Conservation (phyloP, 2,113 vertebrate species). For the Pluvialis apricaria region DNA sequence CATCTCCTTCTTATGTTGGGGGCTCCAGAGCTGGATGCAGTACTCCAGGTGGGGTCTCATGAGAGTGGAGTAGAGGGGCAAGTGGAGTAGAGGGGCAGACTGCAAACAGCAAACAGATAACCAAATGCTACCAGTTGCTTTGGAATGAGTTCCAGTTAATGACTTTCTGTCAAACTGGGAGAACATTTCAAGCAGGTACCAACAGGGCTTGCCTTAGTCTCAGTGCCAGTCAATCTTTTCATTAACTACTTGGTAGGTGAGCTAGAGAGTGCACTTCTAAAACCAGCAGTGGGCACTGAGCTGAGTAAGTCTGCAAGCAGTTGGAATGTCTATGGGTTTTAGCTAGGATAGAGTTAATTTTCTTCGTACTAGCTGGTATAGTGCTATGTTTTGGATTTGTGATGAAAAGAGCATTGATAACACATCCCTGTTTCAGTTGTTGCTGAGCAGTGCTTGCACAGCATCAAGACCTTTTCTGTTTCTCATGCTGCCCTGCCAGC, state of each 20-base stretch:
- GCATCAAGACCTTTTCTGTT: neutral
- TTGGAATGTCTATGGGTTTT: neutral
- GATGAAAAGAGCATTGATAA: neutral
- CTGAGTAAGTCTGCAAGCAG: neutral
- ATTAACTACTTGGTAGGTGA: neutral
- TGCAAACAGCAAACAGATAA: neutral
- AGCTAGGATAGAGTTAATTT: neutral
- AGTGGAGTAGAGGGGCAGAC: too few relatives aligned
- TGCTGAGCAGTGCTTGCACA: neutral
- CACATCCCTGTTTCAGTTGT: neutral
- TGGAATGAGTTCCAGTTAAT: neutral
- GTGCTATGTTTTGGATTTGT: neutral
- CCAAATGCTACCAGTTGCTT: neutral
- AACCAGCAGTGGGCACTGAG: neutral
- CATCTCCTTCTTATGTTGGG: too few relatives aligned
- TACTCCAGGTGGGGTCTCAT: too few relatives aligned
- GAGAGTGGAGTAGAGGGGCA: too few relatives aligned
- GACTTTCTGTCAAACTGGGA: conserved; percentile 2
- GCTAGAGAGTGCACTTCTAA: neutral
- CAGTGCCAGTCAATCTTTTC: neutral
- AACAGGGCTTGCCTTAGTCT: neutral
- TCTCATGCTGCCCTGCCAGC: rapidly evolving
- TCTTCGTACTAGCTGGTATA: neutral
- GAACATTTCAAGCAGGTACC: neutral
- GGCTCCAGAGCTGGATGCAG: too few relatives aligned